These are phyloP conservation scores for Peribatodes rhomboidaria DNA, from an alignment of 2,888 invertebrate genomes.

Conservation along the genomic window DNA sequence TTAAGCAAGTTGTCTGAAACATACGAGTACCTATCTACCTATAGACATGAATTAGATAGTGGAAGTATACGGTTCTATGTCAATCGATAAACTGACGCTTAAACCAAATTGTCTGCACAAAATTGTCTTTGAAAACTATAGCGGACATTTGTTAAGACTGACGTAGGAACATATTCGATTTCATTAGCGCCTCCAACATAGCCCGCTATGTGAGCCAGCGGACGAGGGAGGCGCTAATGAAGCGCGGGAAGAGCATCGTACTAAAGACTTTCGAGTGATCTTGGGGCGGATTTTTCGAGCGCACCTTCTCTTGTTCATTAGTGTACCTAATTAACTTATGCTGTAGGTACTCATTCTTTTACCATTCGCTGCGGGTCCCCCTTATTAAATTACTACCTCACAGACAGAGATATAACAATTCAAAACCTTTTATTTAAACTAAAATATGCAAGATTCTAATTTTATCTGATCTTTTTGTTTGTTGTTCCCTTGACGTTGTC, in stretches of 20 bases:
- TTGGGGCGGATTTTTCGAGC: constrained; percentile 82
- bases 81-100: too few species aligned
- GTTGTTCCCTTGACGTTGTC: constrained; percentile 10
- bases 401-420: constrained; percentile 44
- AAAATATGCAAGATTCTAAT: constrained; percentile 17
- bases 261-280: constrained; percentile 85
- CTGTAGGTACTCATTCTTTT: constrained; percentile 71
- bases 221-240: constrained; percentile 77
- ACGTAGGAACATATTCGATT: neutral
- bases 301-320: constrained; percentile 85
- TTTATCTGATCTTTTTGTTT: constrained; percentile 7
- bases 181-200: neutral
- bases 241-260: constrained; percentile 83
- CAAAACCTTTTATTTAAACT: constrained; percentile 38
- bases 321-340: constrained; percentile 86
- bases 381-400: constrained; percentile 71
- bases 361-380: constrained; percentile 73
- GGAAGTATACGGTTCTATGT: too few species aligned
- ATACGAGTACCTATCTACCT: too few species aligned
- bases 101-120: too few species aligned
- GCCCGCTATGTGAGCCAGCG: constrained; percentile 62
- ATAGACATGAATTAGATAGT: too few species aligned
- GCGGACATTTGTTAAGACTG: neutral
- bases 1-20: too few species aligned
- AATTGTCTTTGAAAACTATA: neutral